Base-by-base conservation (phyloP, 2,113 vertebrate species). In the Oenanthe oenanthe region DNA sequence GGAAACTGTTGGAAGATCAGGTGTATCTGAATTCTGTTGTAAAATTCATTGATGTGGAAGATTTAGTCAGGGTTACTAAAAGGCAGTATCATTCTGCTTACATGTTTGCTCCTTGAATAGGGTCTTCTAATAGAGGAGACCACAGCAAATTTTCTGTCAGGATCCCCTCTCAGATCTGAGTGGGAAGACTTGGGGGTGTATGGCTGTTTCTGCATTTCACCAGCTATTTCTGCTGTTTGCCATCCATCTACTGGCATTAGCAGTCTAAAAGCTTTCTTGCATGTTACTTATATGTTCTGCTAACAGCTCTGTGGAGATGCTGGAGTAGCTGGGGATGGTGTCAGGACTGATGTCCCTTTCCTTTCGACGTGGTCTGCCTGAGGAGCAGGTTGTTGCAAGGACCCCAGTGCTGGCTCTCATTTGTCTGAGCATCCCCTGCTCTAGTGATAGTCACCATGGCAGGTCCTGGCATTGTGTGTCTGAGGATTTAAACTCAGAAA, bases 401-500 rank as follows among this genome's bases (percentile, higher is more conserved):
- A 58, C 34, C 20, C 0, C 0, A 0, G 17, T 70, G 38, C 80
- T 57, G 36, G 9, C 40, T 87, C 8, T 89, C 0, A 0, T 81
- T 73, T 53, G 25, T 63, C n/a, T 6, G 6, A 58, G 40, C 58
- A 36, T 75, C 20, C 26, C 18, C 25, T 1, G 0, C 60, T 13
- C 22, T 40, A 70, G 32, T 45, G 24, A 18, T 31, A 28, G 29
- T 42, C 45, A 53, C 57, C 1, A 1, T 4, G 1, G 62, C 74
- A 70, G 36, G 47, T 73, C 24, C 34, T 80, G 60, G 8, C 19
- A 4, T 28, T 56, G 14, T 17, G 13, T 17, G 3, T 57, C 28
- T 71, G 71, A 77, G 54, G 34, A 38, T 94, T 87, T 85, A 34
- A 70, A 26, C 47, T 51, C 18, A 17, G 13, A 89, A n/a, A 20